These are phyloP conservation scores for Cryptus armator DNA, from an alignment of 2,888 invertebrate genomes.

Conservation along the genomic window DNA sequence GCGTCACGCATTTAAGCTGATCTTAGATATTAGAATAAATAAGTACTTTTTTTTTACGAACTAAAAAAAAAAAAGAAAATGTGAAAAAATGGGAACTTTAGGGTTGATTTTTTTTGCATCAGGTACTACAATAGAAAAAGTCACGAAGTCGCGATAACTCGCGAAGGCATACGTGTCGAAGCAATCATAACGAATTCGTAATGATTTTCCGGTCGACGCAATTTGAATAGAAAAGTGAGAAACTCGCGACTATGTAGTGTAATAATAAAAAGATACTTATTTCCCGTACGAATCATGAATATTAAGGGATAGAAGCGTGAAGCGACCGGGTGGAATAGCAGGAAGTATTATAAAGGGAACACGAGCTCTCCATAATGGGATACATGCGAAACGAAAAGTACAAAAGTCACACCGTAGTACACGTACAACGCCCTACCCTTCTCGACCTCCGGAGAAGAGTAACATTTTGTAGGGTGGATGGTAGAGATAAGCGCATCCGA, in stretches of 20 bases:
- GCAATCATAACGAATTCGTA: too few relatives aligned
- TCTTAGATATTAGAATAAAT: too few relatives aligned
- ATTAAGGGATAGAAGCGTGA: conserved; percentile 44
- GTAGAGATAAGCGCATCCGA: conserved; percentile 60
- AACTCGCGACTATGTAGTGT: too few relatives aligned
- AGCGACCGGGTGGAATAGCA: conserved; percentile 57
- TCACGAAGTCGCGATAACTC: too few relatives aligned
- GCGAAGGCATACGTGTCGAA: not conserved
- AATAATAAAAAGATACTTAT: conserved; percentile 31
- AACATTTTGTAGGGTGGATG: conserved; percentile 58
- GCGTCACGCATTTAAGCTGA: too few relatives aligned
- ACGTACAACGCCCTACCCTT: conserved; percentile 52
- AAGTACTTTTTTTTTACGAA: too few relatives aligned
- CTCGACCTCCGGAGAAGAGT: conserved; percentile 55
- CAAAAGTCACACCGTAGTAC: conserved; percentile 62
- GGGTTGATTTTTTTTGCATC: too few relatives aligned
- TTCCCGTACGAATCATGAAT: conserved; percentile 58
- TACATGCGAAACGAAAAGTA: conserved; percentile 66
- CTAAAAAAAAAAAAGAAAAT: too few relatives aligned
- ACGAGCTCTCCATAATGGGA: conserved; percentile 58
- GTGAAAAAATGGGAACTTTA: too few relatives aligned
- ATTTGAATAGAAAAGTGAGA: too few relatives aligned
- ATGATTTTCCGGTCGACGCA: too few relatives aligned
- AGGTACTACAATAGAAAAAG: too few relatives aligned
- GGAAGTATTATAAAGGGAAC: conserved; percentile 64